Evolutionary conservation across 2,888 invertebrate species (phyloP).

Genomic region (Philopedon plagiatum): DNA sequence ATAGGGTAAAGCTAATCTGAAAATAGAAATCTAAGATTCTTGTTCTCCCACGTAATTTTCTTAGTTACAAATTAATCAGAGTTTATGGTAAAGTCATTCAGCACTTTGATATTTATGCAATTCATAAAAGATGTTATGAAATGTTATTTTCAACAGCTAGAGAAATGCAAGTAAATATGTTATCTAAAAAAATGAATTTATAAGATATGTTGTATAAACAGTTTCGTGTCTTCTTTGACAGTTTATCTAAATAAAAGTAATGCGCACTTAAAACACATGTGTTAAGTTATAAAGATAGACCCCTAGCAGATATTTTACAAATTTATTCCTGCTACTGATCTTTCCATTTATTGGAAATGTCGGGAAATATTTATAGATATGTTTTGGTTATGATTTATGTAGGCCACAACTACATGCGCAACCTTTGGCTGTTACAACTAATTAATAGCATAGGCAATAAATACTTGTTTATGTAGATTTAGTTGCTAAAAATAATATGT

Average conservation of each 20-base stretch:
- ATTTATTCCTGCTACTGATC: slow-evolving; percentile 12
- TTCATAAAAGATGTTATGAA: background rate
- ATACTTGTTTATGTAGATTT: slow-evolving; percentile 2
- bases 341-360: slow-evolving; percentile 10
- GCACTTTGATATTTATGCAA: no score
- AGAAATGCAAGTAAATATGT: background rate
- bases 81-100: no score
- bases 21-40: no score
- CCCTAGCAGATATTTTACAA: slow-evolving; percentile 3
- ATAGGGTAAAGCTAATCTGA: no score
- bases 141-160: background rate
- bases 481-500: background rate
- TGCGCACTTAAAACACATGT: slow-evolving; percentile 9
- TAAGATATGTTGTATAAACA: background rate
- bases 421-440: background rate
- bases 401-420: background rate
- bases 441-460: slow-evolving; percentile 2
- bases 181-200: background rate
- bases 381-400: slow-evolving; percentile 12
- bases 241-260: slow-evolving; percentile 7
- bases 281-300: slow-evolving; percentile 1
- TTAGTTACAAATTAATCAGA: no score
- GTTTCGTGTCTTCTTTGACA: slow-evolving; percentile 2
- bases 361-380: slow-evolving; percentile 20
- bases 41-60: no score